Percentiles rank a stretch among this genome's conserved stretches.
Conservation (phyloP, 2,797 vertebrate species). For the Parambassis ranga region DNA sequence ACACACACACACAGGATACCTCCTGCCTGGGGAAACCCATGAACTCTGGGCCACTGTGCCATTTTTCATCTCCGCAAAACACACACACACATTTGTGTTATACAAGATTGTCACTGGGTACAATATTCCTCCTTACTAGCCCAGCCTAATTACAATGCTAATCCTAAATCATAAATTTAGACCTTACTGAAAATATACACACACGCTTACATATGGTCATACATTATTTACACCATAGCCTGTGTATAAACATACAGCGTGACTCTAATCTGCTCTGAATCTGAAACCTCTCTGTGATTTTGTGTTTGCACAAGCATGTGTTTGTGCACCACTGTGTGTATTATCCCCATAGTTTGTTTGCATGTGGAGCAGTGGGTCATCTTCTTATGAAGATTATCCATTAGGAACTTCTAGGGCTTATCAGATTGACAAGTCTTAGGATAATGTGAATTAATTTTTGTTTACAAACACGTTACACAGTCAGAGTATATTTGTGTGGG, state of each 20-base stretch:
- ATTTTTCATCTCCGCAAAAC: constrained; percentile 20
- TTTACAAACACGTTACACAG: constrained; percentile 9
- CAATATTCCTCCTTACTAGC: neutral
- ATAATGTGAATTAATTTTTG: neutral
- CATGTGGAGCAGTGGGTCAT: constrained; percentile 29
- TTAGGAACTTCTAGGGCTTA: neutral
- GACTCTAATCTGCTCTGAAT: constrained; percentile 38
- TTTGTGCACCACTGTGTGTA: neutral
- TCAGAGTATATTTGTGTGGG: neutral
- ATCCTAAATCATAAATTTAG: neutral
- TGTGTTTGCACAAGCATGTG: constrained; percentile 1
- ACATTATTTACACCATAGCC: neutral
- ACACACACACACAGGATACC: neutral
- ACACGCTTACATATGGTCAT: neutral
- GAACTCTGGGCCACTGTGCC: constrained; percentile 18
- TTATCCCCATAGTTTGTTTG: neutral
- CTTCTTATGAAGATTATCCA: constrained; percentile 33
- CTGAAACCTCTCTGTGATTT: constrained; percentile 24
- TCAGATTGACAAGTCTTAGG: neutral
- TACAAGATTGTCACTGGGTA: neutral
- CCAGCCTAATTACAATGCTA: neutral
- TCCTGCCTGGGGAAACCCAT: constrained; percentile 25
- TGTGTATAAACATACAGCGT: neutral
- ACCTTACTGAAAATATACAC: neutral
- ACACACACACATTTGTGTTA: neutral